Percentiles rank a stretch among this genome's conserved stretches.
phyloP scores from a whole-genome alignment of 2,113 vertebrate species.

The Cebus imitator region DNA sequence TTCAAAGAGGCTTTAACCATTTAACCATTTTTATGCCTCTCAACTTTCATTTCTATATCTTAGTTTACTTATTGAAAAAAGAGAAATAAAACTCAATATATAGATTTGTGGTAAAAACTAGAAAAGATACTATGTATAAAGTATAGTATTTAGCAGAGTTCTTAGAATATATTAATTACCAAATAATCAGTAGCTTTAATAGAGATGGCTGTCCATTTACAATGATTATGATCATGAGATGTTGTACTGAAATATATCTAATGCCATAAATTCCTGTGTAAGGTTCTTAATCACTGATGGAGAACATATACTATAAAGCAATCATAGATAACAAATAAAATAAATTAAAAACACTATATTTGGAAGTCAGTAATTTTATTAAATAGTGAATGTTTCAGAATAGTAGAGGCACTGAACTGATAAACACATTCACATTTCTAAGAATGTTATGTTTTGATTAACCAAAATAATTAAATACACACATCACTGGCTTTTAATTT shows the following conservation, averaged over 20 bases:
- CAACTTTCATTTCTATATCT: neutral
- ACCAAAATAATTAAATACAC: conserved; percentile 76
- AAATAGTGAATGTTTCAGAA: conserved; percentile 54
- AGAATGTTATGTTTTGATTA: conserved; percentile 66
- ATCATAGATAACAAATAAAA: conserved; percentile 45
- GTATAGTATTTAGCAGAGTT: neutral
- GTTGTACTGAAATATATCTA: neutral
- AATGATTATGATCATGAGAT: neutral
- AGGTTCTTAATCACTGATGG: conserved; percentile 2
- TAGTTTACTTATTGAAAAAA: neutral
- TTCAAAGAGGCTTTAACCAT: neutral
- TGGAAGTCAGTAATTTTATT: conserved; percentile 47
- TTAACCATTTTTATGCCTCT: neutral
- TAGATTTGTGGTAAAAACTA: neutral
- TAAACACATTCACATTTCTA: conserved; percentile 56
- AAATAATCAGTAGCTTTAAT: neutral
- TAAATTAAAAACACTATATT: conserved; percentile 31
- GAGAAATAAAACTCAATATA: neutral
- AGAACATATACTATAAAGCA: conserved; percentile 40
- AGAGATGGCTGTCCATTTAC: neutral
- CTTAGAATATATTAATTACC: neutral
- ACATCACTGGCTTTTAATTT: conserved; percentile 74
- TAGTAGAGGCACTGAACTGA: conserved; percentile 33
- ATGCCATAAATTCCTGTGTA: conserved; percentile 38
- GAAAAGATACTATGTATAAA: neutral